A percentile compares a stretch with the other conserved stretches of the same genome.
Evolutionary conservation across 2,113 vertebrate species (phyloP).

Genomic region (Suncus etruscus): DNA sequence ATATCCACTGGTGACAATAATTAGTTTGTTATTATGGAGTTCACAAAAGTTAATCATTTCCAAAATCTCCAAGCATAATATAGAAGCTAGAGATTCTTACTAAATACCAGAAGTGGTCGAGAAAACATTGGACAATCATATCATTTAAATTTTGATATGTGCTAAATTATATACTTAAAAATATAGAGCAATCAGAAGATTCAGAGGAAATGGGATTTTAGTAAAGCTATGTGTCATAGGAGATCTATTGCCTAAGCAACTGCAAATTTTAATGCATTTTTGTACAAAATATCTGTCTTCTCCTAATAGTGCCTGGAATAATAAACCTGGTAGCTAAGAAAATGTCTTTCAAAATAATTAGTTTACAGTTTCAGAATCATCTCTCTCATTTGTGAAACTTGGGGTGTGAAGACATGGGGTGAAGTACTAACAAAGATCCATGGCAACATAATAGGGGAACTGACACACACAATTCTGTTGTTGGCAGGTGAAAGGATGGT

Average conservation of each 20-base stretch:
- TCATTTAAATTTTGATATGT: neutral
- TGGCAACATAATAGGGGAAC: too few relatives aligned
- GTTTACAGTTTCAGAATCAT: too few relatives aligned
- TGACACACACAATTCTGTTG: too few relatives aligned
- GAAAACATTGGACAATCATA: neutral
- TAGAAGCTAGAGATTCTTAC: slow-evolving; percentile 28
- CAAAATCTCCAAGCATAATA: neutral
- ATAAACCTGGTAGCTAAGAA: slow-evolving; percentile 18
- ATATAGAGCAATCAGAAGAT: neutral
- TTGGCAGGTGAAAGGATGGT: too few relatives aligned
- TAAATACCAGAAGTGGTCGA: neutral
- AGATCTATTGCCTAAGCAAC: slow-evolving; percentile 8
- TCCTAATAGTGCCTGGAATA: neutral
- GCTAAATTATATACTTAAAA: neutral
- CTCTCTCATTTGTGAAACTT: too few relatives aligned
- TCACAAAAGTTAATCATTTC: slow-evolving; percentile 1
- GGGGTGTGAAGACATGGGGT: too few relatives aligned
- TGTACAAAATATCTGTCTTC: neutral
- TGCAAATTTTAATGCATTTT: slow-evolving; percentile 5
- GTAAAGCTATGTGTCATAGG: neutral
- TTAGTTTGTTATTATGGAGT: neutral
- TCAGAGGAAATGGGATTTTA: slow-evolving; percentile 21
- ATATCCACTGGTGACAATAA: neutral
- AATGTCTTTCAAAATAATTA: neutral
- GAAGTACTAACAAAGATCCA: too few relatives aligned